Conservation (phyloP, 2,113 vertebrate species). For the Crotalus tigris region DNA sequence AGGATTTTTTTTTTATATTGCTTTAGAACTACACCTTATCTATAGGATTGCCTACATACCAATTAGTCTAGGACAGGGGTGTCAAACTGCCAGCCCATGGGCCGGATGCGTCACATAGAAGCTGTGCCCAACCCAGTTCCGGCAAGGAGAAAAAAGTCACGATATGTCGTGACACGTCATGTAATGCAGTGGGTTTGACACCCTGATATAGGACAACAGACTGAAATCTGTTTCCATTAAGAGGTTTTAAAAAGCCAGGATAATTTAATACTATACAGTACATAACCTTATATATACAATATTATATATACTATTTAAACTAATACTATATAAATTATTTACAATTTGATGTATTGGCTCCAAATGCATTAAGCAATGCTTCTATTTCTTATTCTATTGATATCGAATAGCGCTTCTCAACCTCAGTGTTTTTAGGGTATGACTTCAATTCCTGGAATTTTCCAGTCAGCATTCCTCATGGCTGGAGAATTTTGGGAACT, state of each 20-base stretch:
- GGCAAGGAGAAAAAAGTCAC: too few relatives aligned
- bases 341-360: background rate
- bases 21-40: background rate
- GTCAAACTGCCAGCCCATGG: too few relatives aligned
- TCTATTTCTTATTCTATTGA: background rate
- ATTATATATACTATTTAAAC: background rate
- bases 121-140: too few relatives aligned
- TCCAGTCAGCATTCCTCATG: background rate
- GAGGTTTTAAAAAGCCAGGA: background rate
- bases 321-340: background rate
- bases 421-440: background rate
- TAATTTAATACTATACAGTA: background rate
- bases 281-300: background rate
- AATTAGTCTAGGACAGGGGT: background rate
- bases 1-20: background rate
- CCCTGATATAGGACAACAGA: background rate
- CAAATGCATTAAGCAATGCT: background rate
- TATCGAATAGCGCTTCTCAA: background rate
- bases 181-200: too few relatives aligned
- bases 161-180: too few relatives aligned
- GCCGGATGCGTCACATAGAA: too few relatives aligned
- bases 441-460: background rate
- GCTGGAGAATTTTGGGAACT: background rate
- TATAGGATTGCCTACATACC: background rate
- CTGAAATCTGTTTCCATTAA: background rate